Base-by-base conservation (phyloP, 2,797 vertebrate genomes). In the Enoplosus armatus region DNA sequence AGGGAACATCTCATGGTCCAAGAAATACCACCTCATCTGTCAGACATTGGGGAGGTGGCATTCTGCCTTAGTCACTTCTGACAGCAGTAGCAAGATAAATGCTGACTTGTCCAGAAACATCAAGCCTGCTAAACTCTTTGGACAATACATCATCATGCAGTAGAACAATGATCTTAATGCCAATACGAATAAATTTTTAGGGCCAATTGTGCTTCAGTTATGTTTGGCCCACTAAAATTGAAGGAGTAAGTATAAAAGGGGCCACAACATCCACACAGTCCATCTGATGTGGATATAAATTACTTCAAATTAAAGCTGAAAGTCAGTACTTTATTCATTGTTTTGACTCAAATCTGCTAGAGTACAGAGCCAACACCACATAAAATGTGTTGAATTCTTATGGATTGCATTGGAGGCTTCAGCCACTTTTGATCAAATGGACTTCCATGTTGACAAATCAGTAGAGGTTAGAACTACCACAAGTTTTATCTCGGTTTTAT, bases 401-500 rank as follows among this genome's bases (percentile, higher is more conserved):
- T 56, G 31, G 18, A 61, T 26, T 53, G 2, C 2, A 54, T 12
- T 41, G 12, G n/a, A 41, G 24, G 27, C 45, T 59, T 50, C 16
- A 47, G 47, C 61, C 20, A 56, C 33, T 63, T 75, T 72, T 20
- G 12, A 71, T 82, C 37, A 76, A 59, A 39, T 59, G 35, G 24
- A 8, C 39, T 27, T 63, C 15, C 18, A 41, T 39, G 43, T 65
- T 48, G 54, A 79, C 35, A 43, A 27, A 68, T 65, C 56, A 18
- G 3, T 11, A 22, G 16, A 48, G 26, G 55, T 56, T 41, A 20
- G 16, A 78, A 39, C 31, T 18, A 61, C 37, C 26, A 15, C 47
- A 55, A 22, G 51, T 41, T 61, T 72, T 43, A 63, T 69, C 61
- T 43, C 1, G 2, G 39, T 67, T 75, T 82, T 67, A 80, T 87